A percentile compares a stretch with the other conserved stretches of the same genome.
Conservation (phyloP, 2,113 vertebrate species). For the Callipepla squamata region DNA sequence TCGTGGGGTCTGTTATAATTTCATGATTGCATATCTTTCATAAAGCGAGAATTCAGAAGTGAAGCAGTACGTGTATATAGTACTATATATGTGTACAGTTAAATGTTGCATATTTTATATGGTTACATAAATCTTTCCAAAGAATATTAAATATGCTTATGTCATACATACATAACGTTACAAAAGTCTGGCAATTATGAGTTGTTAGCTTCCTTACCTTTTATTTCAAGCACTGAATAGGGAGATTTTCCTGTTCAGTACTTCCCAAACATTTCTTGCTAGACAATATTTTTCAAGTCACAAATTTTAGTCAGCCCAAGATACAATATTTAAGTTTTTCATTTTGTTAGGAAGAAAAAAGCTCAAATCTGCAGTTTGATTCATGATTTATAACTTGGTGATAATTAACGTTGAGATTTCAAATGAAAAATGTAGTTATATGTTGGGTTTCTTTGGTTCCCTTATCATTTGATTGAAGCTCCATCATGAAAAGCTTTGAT, state of each 20-base stretch:
- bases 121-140: neutral
- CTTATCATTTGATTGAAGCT: neutral
- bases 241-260: neutral
- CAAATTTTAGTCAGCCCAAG: neutral
- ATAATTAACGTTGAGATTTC: neutral
- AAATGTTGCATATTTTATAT: neutral
- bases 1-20: neutral
- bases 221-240: neutral
- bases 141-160: neutral
- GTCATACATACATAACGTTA: neutral
- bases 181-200: neutral
- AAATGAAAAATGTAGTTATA: neutral
- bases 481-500: neutral
- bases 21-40: neutral
- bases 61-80: neutral
- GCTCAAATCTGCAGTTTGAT: neutral
- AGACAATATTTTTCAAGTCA: neutral
- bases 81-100: fast-evolving
- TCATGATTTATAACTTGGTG: neutral
- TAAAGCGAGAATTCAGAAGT: too few relatives aligned
- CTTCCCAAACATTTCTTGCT: neutral
- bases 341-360: neutral
- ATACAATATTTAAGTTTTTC: neutral
- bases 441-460: neutral
- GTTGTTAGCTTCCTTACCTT: neutral